phyloP scores from a whole-genome alignment of 2,888 invertebrate species.

The Meliscaeva auricollis region DNA sequence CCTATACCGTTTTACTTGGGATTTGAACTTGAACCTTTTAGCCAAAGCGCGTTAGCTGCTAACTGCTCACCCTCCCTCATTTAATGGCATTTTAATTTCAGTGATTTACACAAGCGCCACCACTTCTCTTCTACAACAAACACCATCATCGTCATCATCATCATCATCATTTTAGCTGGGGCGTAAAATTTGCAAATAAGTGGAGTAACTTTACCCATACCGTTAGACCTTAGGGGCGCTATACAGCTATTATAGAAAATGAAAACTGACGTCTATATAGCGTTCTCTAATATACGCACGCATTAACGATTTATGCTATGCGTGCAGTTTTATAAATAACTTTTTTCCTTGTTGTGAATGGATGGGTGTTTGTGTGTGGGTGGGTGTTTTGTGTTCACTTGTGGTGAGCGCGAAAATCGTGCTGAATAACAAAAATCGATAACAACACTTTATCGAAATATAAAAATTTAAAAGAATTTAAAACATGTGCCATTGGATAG shows the following conservation, averaged over 20 bases:
- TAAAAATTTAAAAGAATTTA: conserved; percentile 40
- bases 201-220: conserved; percentile 22
- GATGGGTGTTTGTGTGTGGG: neutral
- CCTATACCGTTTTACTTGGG: conserved; percentile 5
- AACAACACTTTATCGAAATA: conserved; percentile 27
- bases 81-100: conserved; percentile 62
- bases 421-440: conserved; percentile 21
- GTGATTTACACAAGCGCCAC: conserved; percentile 44
- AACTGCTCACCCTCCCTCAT: conserved; percentile 6
- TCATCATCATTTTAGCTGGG: conserved; percentile 4
- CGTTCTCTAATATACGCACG: conserved; percentile 9
- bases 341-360: neutral
- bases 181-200: conserved; percentile 41
- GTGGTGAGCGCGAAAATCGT: neutral
- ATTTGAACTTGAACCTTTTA: conserved; percentile 32
- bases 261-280: conserved; percentile 33
- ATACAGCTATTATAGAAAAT: neutral
- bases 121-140: neutral
- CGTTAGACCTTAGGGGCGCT: neutral
- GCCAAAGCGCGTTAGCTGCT: conserved; percentile 26
- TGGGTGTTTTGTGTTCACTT: neutral
- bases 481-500: conserved; percentile 46
- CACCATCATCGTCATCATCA: neutral
- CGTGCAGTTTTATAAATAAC: conserved; percentile 42
- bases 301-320: conserved; percentile 16